These are phyloP conservation scores for Hipposideros larvatus DNA, from an alignment of 2,797 vertebrate species.

Conservation along the genomic window DNA sequence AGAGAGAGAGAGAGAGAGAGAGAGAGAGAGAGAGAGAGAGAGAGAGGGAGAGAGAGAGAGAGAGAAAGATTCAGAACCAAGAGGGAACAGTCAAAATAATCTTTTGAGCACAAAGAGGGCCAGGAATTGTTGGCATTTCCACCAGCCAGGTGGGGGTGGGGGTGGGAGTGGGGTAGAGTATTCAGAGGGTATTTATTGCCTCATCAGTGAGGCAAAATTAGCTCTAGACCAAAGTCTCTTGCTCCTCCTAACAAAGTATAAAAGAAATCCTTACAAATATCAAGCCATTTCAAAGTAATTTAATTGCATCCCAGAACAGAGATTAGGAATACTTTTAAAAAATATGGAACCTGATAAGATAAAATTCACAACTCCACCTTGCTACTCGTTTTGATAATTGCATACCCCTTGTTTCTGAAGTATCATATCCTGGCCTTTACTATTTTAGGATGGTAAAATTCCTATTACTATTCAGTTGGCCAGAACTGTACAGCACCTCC, in stretches of 20 bases:
- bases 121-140: background rate
- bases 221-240: background rate
- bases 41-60: too few relatives aligned
- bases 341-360: background rate
- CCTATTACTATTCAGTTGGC: background rate
- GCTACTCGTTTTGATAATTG: background rate
- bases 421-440: background rate
- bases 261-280: conserved; percentile 9
- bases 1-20: background rate
- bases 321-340: background rate
- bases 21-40: background rate
- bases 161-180: background rate
- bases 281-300: background rate
- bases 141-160: background rate
- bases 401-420: background rate
- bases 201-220: background rate
- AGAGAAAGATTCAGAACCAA: too few relatives aligned
- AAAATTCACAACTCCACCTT: background rate
- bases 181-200: background rate
- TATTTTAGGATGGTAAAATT: background rate
- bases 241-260: background rate
- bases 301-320: background rate
- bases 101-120: background rate
- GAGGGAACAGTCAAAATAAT: background rate
- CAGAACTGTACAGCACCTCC: background rate